Evolutionary conservation across 2,888 invertebrate species (phyloP).

Genomic region (Conistra vaccinii): DNA sequence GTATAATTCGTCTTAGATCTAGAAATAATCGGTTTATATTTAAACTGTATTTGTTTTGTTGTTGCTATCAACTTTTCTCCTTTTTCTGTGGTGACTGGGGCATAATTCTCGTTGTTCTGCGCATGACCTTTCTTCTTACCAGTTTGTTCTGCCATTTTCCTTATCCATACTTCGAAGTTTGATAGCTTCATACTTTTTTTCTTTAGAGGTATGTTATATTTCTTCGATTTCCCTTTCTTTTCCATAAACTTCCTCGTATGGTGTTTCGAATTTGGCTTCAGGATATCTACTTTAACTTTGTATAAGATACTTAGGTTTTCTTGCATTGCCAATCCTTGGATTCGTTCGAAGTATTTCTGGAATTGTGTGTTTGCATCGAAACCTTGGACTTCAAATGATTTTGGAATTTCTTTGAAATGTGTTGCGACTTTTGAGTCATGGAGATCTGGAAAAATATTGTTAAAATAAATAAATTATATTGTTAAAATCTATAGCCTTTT

Average conservation of each 20-base stretch:
- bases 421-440: constrained; percentile 65
- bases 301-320: constrained; percentile 79
- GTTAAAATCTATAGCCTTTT: neutral
- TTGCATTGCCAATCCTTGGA: constrained; percentile 75
- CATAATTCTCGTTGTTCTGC: constrained; percentile 58
- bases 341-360: constrained; percentile 76
- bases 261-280: constrained; percentile 60
- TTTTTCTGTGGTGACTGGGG: constrained; percentile 70
- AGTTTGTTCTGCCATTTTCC: constrained; percentile 78
- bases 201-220: constrained; percentile 84
- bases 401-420: constrained; percentile 78
- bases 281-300: constrained; percentile 79
- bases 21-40: constrained; percentile 81
- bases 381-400: constrained; percentile 77
- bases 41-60: constrained; percentile 73
- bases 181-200: constrained; percentile 85
- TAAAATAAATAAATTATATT: too few relatives aligned
- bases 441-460: constrained; percentile 63
- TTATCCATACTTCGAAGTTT: constrained; percentile 80
- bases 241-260: constrained; percentile 60
- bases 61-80: constrained; percentile 66
- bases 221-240: constrained; percentile 78
- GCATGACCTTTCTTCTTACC: constrained; percentile 62
- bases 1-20: constrained; percentile 77
- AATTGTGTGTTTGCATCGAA: constrained; percentile 74